Conservation (phyloP, 2,797 vertebrate species). For the Micromesistius poutassou region DNA sequence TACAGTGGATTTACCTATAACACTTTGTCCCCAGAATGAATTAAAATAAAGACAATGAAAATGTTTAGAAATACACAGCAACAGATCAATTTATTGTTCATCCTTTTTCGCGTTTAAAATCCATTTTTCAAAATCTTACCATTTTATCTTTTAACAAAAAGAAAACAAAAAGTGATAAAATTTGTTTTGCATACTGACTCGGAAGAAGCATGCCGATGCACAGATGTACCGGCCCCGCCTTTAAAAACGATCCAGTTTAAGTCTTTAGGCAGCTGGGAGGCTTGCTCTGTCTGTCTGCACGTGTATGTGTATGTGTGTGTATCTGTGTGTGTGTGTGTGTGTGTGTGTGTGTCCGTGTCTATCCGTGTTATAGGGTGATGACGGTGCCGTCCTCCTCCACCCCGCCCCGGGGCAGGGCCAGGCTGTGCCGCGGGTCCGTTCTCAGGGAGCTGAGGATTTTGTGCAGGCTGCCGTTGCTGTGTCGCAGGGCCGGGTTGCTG, state of each 20-base stretch:
- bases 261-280: conserved; percentile 65
- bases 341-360: conserved; percentile 12
- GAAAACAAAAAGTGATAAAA: conserved; percentile 31
- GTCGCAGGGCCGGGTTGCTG: conserved; percentile 77
- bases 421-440: conserved; percentile 90
- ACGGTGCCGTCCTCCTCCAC: conserved; percentile 96
- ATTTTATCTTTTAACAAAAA: conserved; percentile 20
- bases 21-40: conserved; percentile 58
- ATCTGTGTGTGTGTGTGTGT: conserved; percentile 11
- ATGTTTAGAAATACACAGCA: conserved; percentile 55
- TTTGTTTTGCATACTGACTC: conserved; percentile 36
- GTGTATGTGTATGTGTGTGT: conserved; percentile 13
- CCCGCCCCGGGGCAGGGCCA: conserved; percentile 89
- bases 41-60: conserved; percentile 51
- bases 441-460: conserved; percentile 92
- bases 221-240: conserved; percentile 39
- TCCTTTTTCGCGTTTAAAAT: conserved; percentile 47
- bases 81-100: conserved; percentile 42
- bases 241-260: conserved; percentile 49
- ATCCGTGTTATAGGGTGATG: conserved; percentile 86
- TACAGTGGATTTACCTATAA: conserved; percentile 62
- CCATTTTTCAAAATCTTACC: conserved; percentile 26
- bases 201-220: conserved; percentile 44
- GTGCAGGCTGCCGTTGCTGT: conserved; percentile 89
- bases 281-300: conserved; percentile 33